Conservation (phyloP, 1,140 invertebrate genomes). For the Euura lappo region DNA sequence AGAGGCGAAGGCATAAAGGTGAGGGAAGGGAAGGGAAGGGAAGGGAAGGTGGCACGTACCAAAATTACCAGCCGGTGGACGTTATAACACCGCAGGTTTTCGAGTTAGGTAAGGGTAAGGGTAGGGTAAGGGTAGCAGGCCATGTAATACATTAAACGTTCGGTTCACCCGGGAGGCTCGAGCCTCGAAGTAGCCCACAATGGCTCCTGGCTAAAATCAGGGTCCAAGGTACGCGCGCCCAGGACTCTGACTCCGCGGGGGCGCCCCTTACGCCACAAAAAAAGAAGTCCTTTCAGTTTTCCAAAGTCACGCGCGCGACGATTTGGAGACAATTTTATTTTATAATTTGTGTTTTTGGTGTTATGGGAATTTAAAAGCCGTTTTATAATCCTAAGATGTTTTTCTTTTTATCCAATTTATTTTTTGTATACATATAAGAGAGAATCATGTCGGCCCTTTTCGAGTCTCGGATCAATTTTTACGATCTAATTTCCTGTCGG, state of each 20-base stretch:
- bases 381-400: no score
- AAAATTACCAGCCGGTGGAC: background rate
- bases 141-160: no score
- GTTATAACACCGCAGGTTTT: background rate
- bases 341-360: no score
- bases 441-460: background rate
- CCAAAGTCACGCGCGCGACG: background rate
- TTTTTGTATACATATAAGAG: background rate
- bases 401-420: no score
- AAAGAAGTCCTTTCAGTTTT: background rate
- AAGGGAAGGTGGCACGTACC: background rate
- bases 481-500: slow-evolving; percentile 37
- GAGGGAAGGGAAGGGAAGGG: background rate
- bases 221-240: background rate
- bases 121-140: background rate
- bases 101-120: background rate
- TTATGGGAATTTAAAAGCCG: no score
- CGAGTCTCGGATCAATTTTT: slow-evolving; percentile 33
- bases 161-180: no score
- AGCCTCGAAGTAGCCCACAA: background rate
- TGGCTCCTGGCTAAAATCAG: background rate
- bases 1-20: background rate
- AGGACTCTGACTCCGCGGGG: background rate
- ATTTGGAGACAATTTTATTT: no score
- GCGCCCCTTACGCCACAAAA: background rate